Base-by-base conservation (phyloP, 2,797 vertebrate genomes). In the Semaprochilodus insignis region DNA sequence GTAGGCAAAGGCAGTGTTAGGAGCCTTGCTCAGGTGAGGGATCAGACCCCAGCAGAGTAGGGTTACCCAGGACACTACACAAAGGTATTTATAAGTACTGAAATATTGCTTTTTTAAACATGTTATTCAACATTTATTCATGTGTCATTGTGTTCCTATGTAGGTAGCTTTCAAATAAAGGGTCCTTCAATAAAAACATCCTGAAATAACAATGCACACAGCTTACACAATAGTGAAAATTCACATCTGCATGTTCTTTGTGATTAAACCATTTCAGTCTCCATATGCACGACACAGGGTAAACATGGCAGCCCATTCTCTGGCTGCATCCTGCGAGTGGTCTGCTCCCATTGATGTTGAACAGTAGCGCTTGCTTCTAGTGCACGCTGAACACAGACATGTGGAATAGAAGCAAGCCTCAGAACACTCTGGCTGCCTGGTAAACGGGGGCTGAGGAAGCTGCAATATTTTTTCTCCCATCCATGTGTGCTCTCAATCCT, bases 401-500 rank as follows among this genome's bases (percentile, higher is more conserved):
- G 36, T 2, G 52, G 31, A 57, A 57, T 11, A 16, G 52, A 40
- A 65, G 54, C 59, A 23, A 77, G 48, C 16, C 76, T 51, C 23
- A 25, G 19, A 60, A 34, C 21, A 36, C 27, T 51, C 75, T 19
- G 14, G 17, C 34, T 55, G 55, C 17, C 72, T 48, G 52, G 34
- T 74, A 74, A 81, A 62, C 52, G 21, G 34, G n/a, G 31, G 59
- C 48, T 67, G 36, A 51, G 51, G 36, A 65, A 55, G 25, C 31
- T 51, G 60, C 34, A 66, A 59, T 66, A 31, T 62, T 60, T 54
- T 36, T 60, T 51, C 23, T 67, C 27, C 6, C 23, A 25, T 69
- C 7, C 54, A 21, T 72, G 55, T 76, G 66, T 81, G 54, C 74
- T 81, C 31, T 82, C n/a, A 76, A 72, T 80, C 63, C 60, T 84